Conservation (phyloP, 1,140 invertebrate species). For the Helicoverpa armigera region DNA sequence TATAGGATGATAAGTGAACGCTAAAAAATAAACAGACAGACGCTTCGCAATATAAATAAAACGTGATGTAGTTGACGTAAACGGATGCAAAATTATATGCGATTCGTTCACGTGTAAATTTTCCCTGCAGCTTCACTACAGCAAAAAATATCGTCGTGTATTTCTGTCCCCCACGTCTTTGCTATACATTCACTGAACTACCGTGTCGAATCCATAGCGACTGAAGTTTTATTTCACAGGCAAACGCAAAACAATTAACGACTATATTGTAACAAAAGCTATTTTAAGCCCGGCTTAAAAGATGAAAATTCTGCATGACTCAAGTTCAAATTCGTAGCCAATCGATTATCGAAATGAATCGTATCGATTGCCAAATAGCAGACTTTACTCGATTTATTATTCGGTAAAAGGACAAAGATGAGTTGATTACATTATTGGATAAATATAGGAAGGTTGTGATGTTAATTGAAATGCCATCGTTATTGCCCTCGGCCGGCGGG, state of each 20-base stretch:
- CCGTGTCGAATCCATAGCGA: slow-evolving; percentile 39
- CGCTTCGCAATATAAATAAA: slow-evolving; percentile 27
- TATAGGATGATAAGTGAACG: slow-evolving; percentile 14
- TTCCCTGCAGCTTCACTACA: slow-evolving; percentile 18
- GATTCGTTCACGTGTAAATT: slow-evolving; percentile 22
- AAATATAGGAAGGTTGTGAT: slow-evolving; percentile 46
- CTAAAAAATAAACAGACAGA: background rate
- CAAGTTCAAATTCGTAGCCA: slow-evolving; percentile 5
- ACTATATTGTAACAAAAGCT: slow-evolving; percentile 37
- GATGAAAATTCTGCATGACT: slow-evolving; percentile 9
- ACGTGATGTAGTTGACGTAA: slow-evolving; percentile 39
- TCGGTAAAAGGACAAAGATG: slow-evolving; percentile 5
- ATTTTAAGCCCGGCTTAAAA: slow-evolving; percentile 9
- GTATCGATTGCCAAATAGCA: slow-evolving; percentile 13
- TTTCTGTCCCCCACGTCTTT: slow-evolving; percentile 36
- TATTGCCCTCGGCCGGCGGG: slow-evolving; percentile 61
- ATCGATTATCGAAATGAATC: slow-evolving; percentile 26
- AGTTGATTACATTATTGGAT: slow-evolving; percentile 50
- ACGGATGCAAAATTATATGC: slow-evolving; percentile 35
- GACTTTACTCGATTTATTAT: background rate
- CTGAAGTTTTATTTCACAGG: slow-evolving; percentile 42
- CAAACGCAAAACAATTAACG: background rate
- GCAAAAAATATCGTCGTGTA: slow-evolving; percentile 13
- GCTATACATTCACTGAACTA: slow-evolving; percentile 26
- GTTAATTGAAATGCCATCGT: slow-evolving; percentile 72